Percentiles rank a stretch among this genome's conserved stretches.
Conservation (phyloP, 1,140 invertebrate genomes). For the Platorchestia sp. region DNA sequence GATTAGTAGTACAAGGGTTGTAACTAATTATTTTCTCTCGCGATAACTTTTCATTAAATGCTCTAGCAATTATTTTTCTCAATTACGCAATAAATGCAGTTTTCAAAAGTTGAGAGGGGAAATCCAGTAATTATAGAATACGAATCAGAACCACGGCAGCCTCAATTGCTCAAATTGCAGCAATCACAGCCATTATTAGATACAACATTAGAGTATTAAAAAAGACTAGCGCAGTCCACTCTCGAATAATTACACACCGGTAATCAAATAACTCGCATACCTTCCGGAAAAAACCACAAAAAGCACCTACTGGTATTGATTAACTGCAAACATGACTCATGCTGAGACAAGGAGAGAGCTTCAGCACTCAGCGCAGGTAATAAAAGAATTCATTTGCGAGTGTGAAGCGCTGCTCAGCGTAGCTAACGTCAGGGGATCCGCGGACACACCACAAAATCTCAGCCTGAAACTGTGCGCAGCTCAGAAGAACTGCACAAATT, state of each 20-base stretch:
- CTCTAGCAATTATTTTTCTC: not conserved
- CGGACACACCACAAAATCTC: no score
- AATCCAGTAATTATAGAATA: not conserved
- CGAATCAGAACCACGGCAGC: not conserved
- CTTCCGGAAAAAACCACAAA: not conserved
- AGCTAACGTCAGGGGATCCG: no score
- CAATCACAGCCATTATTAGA: constrained; percentile 59
- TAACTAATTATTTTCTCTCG: not conserved
- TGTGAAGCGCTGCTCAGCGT: no score
- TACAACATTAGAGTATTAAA: constrained; percentile 57
- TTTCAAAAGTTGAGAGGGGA: not conserved
- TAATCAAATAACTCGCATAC: not conserved
- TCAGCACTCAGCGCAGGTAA: not conserved
- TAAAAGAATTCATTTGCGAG: not conserved
- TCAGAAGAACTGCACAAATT: not conserved
- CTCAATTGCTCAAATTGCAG: not conserved
- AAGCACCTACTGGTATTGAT: not conserved
- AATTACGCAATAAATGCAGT: not conserved
- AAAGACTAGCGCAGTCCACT: not conserved
- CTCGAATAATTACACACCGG: not conserved
- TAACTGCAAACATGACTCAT: not conserved
- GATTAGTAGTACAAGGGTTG: not conserved
- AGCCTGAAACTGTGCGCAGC: not conserved
- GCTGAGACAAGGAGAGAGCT: not conserved
- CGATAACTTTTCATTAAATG: not conserved